Conservation (phyloP, 1,140 invertebrate species). For the Hirudo medicinalis region DNA sequence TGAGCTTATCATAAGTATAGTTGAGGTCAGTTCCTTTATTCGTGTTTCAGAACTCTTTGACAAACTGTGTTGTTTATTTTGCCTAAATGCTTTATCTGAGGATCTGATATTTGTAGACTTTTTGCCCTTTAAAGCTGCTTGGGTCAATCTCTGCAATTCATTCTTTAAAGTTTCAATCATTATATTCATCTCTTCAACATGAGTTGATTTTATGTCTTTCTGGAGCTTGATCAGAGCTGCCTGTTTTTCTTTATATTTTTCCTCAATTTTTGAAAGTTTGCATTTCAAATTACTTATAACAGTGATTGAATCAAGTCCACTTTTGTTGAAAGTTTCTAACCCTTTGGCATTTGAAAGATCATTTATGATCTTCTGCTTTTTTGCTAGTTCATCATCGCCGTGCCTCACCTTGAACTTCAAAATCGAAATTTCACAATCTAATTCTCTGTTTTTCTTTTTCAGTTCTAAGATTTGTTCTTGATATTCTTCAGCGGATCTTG, state of each 20-base stretch:
- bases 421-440: no score
- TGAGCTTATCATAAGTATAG: not conserved
- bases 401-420: no score
- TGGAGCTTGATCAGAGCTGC: not conserved
- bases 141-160: not conserved
- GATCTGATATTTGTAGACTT: not conserved
- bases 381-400: no score
- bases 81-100: not conserved
- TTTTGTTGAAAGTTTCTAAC: not conserved
- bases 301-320: not conserved
- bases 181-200: slow-evolving; percentile 6
- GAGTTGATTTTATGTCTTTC: not conserved
- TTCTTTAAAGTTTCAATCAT: not conserved
- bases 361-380: no score
- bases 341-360: not conserved
- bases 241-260: slow-evolving; percentile 9
- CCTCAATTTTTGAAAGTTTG: not conserved
- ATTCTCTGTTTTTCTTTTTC: no score
- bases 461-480: no score
- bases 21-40: not conserved
- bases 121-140: not conserved
- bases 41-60: not conserved
- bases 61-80: not conserved
- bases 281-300: slow-evolving; percentile 5
- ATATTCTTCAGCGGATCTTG: no score